Evolutionary conservation across 2,888 invertebrate species (phyloP).

Genomic region (Elysia crispata): DNA sequence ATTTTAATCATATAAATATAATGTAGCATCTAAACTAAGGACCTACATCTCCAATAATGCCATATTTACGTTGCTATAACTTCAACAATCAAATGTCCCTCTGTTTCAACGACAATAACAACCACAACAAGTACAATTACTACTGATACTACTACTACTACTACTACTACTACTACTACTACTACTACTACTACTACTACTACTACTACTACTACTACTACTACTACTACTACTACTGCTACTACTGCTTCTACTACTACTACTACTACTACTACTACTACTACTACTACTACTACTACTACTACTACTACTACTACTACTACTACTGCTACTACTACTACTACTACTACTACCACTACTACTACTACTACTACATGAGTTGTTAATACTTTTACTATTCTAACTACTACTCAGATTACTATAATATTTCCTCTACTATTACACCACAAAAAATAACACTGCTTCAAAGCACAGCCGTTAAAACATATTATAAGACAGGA

Average conservation of each 20-base stretch:
- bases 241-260: too few species aligned
- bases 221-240: too few species aligned
- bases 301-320: conserved; percentile 44
- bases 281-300: conserved; percentile 43
- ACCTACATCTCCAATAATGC: too few species aligned
- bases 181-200: conserved; percentile 42
- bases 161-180: conserved; percentile 40
- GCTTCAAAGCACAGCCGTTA: too few species aligned
- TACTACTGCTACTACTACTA: conserved; percentile 39
- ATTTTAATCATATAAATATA: too few species aligned
- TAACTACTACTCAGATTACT: conserved; percentile 28
- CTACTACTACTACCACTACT: conserved; percentile 35
- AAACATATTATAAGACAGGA: too few species aligned
- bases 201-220: conserved; percentile 45
- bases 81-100: neutral
- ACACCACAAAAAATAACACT: too few species aligned
- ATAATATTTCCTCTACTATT: too few species aligned
- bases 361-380: conserved; percentile 44
- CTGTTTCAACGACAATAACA: conserved; percentile 25
- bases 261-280: conserved; percentile 16
- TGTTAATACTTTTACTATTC: conserved; percentile 25
- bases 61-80: too few species aligned
- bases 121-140: too few species aligned
- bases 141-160: too few species aligned
- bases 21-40: too few species aligned